These are phyloP conservation scores for Cervus canadensis DNA, from an alignment of 2,113 vertebrate genomes.

Conservation along the genomic window DNA sequence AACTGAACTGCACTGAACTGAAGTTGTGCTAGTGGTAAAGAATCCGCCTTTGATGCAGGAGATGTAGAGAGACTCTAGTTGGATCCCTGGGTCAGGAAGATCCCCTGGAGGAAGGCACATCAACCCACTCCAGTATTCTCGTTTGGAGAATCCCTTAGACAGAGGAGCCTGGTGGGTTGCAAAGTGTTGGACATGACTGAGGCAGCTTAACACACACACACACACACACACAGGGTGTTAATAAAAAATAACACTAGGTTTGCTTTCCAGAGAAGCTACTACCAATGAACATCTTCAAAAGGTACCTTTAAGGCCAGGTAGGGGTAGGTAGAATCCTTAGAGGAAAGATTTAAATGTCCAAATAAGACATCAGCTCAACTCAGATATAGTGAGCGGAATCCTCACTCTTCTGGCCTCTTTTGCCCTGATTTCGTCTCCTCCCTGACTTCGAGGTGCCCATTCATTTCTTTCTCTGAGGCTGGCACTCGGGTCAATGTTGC, in stretches of 20 bases:
- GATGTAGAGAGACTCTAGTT: background rate
- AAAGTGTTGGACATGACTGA: background rate
- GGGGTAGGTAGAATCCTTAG: too few relatives aligned
- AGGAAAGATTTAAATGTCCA: background rate
- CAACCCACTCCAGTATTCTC: background rate
- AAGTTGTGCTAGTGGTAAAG: background rate
- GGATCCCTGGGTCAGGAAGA: background rate
- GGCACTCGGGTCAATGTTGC: background rate
- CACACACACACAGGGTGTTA: background rate
- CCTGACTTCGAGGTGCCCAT: background rate
- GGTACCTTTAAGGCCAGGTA: background rate
- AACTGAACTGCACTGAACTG: background rate
- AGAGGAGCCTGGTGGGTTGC: background rate
- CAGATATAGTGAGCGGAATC: background rate
- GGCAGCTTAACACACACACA: background rate
- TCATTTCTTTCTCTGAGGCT: background rate
- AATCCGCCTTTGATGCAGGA: background rate
- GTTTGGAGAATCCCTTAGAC: background rate
- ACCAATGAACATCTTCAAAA: background rate
- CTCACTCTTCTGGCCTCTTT: background rate
- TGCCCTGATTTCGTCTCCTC: too few relatives aligned
- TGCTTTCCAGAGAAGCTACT: background rate
- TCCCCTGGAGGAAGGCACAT: background rate
- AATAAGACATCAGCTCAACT: background rate
- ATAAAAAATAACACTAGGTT: background rate